Conservation (phyloP, 2,888 invertebrate species). For the Lypha dubia region DNA sequence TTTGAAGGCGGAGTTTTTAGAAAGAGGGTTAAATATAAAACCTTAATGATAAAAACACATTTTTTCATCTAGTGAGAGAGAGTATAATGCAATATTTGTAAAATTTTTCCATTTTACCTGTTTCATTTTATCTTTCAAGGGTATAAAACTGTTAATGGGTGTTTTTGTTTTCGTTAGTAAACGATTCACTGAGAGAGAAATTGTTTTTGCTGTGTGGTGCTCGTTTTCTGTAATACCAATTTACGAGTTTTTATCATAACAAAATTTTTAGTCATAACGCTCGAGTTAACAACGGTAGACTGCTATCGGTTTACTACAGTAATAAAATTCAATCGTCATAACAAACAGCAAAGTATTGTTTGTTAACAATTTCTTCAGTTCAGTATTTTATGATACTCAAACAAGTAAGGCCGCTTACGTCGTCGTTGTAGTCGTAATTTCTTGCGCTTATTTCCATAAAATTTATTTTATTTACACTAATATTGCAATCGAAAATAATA, state of each 20-base stretch:
- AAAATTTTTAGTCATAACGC: conserved; percentile 65
- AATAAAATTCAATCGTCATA: conserved; percentile 34
- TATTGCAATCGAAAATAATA: conserved; percentile 37
- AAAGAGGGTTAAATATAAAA: conserved; percentile 75
- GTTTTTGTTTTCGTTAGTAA: conserved; percentile 24
- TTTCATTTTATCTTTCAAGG: conserved; percentile 36
- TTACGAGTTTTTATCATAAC: conserved; percentile 67
- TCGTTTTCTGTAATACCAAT: conserved; percentile 49
- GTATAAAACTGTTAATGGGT: conserved; percentile 22
- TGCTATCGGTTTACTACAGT: conserved; percentile 72
- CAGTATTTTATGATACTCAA: conserved; percentile 71
- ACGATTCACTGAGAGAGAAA: background rate
- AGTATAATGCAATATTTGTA: background rate
- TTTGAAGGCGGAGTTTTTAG: conserved; percentile 64
- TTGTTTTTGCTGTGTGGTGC: conserved; percentile 26
- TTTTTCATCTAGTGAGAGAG: conserved; percentile 24
- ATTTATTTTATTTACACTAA: conserved; percentile 46
- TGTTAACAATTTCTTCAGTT: conserved; percentile 48
- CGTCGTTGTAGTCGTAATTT: conserved; percentile 22
- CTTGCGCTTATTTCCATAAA: conserved; percentile 51
- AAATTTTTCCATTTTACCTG: conserved; percentile 8
- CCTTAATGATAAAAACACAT: background rate
- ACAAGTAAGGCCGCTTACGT: conserved; percentile 50
- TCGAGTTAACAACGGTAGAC: conserved; percentile 74
- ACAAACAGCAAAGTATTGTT: conserved; percentile 25